Evolutionary conservation across 2,888 invertebrate species (phyloP).

Genomic region (Volucella zonaria): DNA sequence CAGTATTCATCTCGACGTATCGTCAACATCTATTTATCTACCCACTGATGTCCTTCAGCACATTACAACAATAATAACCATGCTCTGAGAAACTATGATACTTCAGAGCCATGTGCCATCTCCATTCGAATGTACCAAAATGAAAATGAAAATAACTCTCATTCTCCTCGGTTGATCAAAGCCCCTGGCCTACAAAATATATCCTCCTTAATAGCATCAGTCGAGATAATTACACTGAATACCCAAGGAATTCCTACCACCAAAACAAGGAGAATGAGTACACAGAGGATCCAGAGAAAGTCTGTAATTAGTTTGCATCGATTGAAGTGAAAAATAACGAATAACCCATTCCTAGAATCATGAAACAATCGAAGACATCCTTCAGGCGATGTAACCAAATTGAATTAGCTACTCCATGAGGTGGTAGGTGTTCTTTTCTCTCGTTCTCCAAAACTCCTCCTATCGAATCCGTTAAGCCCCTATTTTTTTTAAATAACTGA

Average conservation of each 20-base stretch:
- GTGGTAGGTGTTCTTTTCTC: neutral
- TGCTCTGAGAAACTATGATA: neutral
- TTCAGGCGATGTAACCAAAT: slow-evolving; percentile 56
- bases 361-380: slow-evolving; percentile 36
- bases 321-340: slow-evolving; percentile 56
- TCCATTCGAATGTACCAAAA: slow-evolving; percentile 4
- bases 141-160: neutral
- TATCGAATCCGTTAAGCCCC: slow-evolving; percentile 48
- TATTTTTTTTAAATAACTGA: slow-evolving; percentile 7
- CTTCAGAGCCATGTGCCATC: neutral
- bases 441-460: neutral
- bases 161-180: too few species aligned
- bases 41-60: slow-evolving; percentile 10
- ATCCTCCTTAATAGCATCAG: slow-evolving; percentile 42
- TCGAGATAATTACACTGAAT: slow-evolving; percentile 39
- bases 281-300: neutral
- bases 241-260: slow-evolving; percentile 12
- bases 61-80: neutral
- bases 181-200: slow-evolving; percentile 27
- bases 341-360: slow-evolving; percentile 8
- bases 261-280: slow-evolving; percentile 8
- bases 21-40: neutral
- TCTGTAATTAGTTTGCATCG: slow-evolving; percentile 69
- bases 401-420: slow-evolving; percentile 67
- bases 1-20: neutral